Base-by-base conservation (phyloP, 2,797 vertebrate genomes). In the Mastacembelus armatus region DNA sequence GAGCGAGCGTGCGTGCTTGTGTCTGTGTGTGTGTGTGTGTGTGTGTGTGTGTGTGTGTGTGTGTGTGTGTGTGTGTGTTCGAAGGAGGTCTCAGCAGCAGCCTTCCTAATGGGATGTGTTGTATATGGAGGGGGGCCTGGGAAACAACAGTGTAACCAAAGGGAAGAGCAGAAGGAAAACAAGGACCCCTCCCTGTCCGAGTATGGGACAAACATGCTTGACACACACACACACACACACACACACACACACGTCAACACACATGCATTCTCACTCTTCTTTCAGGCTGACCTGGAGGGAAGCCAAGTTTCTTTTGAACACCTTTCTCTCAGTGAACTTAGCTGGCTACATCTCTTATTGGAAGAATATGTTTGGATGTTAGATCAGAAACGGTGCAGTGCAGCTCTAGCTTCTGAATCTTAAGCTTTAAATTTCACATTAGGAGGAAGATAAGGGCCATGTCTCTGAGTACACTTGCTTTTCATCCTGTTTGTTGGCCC, bases 111-210 rank as follows among this genome's bases (percentile, higher is more conserved):
- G 86, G 87, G 83, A 86, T 89, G 87, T 85, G 77, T 81, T 87
- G 84, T 81, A 64, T 87, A 85, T 64, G 24, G 58, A 30, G 52
- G 81, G 65, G 74, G 70, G 61, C 9, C 83, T 89, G 83, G 86
- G 82, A 89, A 90, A 90, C 88, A 90, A 90, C 89, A 91, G 86
- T 83, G 88, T 79, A 89, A 90, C 87, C 81, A 87, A 90, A 90
- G 86, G 89, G 89, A 92, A 89, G 86, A 90, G 81, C 83, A 78
- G 27, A 80, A 81, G 89, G 77, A 89, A 91, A 91, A 90, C 86
- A 92, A 86, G 87, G 77, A 77, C 91, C 86, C 88, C 89, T 91
- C 91, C 91, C 89, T 82, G 85, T 85, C 79, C 80, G 40, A 83
- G 60, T 71, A 81, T 40, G 72, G 71, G 75, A 90, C 81, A 92